These are phyloP conservation scores for Cepphus grylle DNA, from an alignment of 2,113 vertebrate genomes.

Conservation along the genomic window DNA sequence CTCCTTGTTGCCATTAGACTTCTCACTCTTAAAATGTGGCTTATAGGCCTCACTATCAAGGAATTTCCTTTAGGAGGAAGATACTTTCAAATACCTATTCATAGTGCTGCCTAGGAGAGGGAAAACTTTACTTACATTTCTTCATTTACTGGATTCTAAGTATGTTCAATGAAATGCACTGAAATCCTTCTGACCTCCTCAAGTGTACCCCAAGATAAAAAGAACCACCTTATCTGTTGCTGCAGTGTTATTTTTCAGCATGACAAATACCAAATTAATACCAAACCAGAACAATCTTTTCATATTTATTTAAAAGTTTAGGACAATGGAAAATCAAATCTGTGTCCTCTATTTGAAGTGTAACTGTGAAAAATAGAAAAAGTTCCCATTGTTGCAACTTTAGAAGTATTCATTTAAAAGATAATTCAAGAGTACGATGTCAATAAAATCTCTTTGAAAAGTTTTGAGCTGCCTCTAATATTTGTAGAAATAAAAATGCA, in stretches of 20 bases:
- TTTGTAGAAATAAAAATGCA: background rate
- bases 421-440: background rate
- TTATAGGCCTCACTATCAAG: background rate
- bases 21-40: background rate
- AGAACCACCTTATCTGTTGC: background rate
- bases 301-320: background rate
- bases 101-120: conserved; percentile 37
- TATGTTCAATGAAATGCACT: background rate
- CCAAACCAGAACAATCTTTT: background rate
- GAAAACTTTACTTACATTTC: background rate
- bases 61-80: background rate
- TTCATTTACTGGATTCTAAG: background rate
- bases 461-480: background rate
- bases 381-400: background rate
- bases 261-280: background rate
- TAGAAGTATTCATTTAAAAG: background rate
- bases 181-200: conserved; percentile 49
- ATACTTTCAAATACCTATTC: background rate
- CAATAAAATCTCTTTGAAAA: background rate
- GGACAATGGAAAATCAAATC: background rate
- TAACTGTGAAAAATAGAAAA: background rate
- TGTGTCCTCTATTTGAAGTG: background rate
- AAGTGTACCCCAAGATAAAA: background rate
- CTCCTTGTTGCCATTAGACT: background rate
- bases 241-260: background rate